These are phyloP conservation scores for Brachionus plicatilis DNA, from an alignment of 1,140 invertebrate species.

Conservation along the genomic window DNA sequence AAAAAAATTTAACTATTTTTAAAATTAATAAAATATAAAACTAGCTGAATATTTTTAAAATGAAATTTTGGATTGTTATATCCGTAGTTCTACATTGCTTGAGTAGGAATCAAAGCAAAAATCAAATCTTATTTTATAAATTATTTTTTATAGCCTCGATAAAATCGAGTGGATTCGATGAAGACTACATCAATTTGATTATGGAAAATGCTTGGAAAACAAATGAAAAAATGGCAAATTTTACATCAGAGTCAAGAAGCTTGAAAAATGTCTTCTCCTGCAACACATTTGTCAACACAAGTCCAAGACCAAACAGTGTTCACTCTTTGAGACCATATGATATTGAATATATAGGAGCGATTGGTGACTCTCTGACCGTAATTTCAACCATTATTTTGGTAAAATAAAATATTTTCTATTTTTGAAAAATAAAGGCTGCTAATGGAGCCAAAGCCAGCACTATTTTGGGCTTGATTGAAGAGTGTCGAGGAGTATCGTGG, in stretches of 20 bases:
- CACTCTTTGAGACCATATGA: conserved; percentile 67
- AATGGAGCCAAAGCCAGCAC: conserved; percentile 26
- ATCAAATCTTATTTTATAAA: background rate
- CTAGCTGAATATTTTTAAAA: background rate
- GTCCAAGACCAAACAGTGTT: conserved; percentile 47
- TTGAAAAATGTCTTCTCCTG: background rate
- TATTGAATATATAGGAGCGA: conserved; percentile 69
- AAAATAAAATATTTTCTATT: background rate
- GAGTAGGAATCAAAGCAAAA: background rate
- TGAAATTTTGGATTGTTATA: background rate
- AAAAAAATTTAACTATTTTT: background rate
- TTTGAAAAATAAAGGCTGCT: conserved; percentile 15
- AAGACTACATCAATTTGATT: conserved; percentile 16
- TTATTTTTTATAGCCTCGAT: background rate
- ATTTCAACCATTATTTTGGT: too few relatives aligned
- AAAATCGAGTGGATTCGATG: background rate
- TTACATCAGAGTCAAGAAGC: background rate
- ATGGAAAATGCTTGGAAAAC: background rate
- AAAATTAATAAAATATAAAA: background rate
- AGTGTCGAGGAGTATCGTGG: conserved; percentile 36
- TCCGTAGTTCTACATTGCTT: background rate
- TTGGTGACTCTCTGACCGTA: conserved; percentile 67
- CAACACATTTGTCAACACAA: background rate
- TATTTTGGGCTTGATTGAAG: conserved; percentile 8
- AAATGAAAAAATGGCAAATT: background rate